These are phyloP conservation scores for Rosalia funebris DNA, from an alignment of 2,888 invertebrate genomes.

Conservation along the genomic window DNA sequence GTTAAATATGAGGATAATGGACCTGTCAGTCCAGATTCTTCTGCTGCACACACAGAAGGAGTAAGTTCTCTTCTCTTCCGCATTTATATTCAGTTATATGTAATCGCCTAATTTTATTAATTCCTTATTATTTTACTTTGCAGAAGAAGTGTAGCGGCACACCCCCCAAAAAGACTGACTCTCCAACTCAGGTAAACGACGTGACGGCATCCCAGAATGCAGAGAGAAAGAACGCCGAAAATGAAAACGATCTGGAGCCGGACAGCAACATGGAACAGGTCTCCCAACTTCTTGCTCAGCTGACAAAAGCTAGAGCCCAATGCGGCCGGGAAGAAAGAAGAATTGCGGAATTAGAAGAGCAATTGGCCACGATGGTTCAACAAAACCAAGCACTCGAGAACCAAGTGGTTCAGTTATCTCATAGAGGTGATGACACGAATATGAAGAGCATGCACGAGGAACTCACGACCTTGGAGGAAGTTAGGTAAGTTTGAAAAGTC, in stretches of 20 bases:
- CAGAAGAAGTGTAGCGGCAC: conserved; percentile 10
- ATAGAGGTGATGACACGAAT: conserved; percentile 72
- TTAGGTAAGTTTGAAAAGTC: conserved; percentile 75
- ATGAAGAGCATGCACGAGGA: conserved; percentile 87
- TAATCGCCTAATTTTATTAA: too few species aligned
- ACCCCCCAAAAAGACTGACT: conserved; percentile 13
- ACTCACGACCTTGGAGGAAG: conserved; percentile 85
- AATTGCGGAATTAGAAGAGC: conserved; percentile 80
- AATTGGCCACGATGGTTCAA: conserved; percentile 75
- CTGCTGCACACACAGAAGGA: conserved; percentile 42
- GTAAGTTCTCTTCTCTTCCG: too few species aligned
- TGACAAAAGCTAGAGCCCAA: conserved; percentile 68
- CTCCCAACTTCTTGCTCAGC: conserved; percentile 72
- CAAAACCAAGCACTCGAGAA: conserved; percentile 78
- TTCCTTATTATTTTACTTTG: too few species aligned
- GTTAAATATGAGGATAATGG: conserved; percentile 40
- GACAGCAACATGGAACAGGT: conserved; percentile 59
- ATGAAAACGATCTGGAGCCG: conserved; percentile 31
- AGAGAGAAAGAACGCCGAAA: conserved; percentile 14
- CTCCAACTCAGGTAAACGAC: conserved; percentile 10
- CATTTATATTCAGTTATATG: too few species aligned
- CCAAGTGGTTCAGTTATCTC: conserved; percentile 72
- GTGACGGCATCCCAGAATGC: conserved; percentile 29
- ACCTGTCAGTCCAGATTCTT: conserved; percentile 45
- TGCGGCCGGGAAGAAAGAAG: conserved; percentile 75